phyloP scores from a whole-genome alignment of 2,797 vertebrate species.

The Acanthis flammea region DNA sequence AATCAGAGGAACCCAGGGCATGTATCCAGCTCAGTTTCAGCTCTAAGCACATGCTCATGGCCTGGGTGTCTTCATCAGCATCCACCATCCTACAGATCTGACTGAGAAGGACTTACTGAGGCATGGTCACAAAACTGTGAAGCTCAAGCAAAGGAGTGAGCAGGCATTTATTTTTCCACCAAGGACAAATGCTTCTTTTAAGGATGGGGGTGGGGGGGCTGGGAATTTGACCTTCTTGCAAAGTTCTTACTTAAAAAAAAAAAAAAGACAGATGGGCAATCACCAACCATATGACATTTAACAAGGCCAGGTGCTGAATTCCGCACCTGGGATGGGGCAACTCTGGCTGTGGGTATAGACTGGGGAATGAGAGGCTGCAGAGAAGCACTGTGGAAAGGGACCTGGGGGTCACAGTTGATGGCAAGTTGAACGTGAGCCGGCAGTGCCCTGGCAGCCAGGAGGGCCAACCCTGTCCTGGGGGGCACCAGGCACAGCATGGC shows the following conservation, averaged over 20 bases:
- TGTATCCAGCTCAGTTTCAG: not conserved
- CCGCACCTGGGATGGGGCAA: not conserved
- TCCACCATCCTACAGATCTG: not conserved
- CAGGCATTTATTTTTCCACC: not conserved
- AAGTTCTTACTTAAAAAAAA: not conserved
- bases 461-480: not conserved
- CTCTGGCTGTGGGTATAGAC: accelerated
- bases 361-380: accelerated
- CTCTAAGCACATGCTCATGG: not conserved
- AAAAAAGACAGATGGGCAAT: not conserved
- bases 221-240: accelerated
- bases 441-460: not conserved
- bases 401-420: accelerated
- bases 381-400: accelerated
- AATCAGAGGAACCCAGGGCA: not conserved
- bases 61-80: not conserved
- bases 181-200: not conserved
- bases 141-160: not conserved
- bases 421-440: accelerated
- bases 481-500: not conserved
- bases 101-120: not conserved
- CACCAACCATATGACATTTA: not conserved
- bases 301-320: not conserved
- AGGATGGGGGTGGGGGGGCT: accelerated
- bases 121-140: not conserved